Percentiles rank a stretch among this genome's conserved stretches.
Conservation (phyloP, 2,797 vertebrate species). For the Antennarius maculatus region DNA sequence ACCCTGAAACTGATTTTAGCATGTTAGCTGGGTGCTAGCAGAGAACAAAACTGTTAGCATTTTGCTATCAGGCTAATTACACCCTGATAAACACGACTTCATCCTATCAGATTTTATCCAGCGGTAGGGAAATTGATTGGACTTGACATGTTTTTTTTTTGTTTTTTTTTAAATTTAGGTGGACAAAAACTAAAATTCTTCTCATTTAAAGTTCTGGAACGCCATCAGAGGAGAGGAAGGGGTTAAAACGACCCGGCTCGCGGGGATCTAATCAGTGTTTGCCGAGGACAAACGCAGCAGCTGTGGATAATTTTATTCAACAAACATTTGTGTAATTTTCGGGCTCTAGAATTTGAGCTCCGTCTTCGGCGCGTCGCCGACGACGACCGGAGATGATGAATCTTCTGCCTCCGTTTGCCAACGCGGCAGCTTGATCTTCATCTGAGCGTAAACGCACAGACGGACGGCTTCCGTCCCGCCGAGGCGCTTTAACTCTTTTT, state of each 20-base stretch:
- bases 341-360: slow-evolving; percentile 25
- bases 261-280: slow-evolving; percentile 39
- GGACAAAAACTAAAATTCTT: no score
- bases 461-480: slow-evolving; percentile 50
- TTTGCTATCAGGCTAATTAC: no score
- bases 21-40: no score
- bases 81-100: no score
- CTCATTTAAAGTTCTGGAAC: no score
- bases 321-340: slow-evolving; percentile 56
- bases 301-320: slow-evolving; percentile 30
- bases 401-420: slow-evolving; percentile 39
- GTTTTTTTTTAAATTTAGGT: no score
- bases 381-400: slow-evolving; percentile 55
- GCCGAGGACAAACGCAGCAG: slow-evolving; percentile 31
- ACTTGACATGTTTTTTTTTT: no score
- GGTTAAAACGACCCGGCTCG: slow-evolving; percentile 28
- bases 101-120: no score
- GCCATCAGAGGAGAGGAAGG: no score
- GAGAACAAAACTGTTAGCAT: no score
- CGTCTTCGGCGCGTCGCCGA: slow-evolving; percentile 54
- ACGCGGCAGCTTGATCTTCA: slow-evolving; percentile 64
- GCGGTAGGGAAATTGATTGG: no score
- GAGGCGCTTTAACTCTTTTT: slow-evolving; percentile 52
- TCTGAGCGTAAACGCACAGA: slow-evolving; percentile 67
- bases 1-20: no score